Percentiles rank a stretch among this genome's conserved stretches.
Evolutionary conservation across 2,797 vertebrate species (phyloP).

Genomic region (Cryptoprocta ferox): DNA sequence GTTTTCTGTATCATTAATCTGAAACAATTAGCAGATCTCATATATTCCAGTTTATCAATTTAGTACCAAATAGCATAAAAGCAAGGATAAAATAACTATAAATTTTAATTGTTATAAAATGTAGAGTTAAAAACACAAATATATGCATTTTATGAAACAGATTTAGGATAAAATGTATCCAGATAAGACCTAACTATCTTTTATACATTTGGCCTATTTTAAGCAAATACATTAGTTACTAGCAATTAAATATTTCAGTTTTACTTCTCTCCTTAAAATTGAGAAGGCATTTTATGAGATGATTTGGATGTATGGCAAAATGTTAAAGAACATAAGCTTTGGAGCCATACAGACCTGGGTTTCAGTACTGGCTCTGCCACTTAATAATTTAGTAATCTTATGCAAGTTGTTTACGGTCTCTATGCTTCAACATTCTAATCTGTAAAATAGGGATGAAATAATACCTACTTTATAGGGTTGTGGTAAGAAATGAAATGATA

Average conservation of each 20-base stretch:
- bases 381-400: slow-evolving; percentile 60
- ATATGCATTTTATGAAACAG: slow-evolving; percentile 30
- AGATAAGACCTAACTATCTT: neutral
- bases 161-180: slow-evolving; percentile 43
- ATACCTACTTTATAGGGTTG: slow-evolving; percentile 29
- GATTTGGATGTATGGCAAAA: slow-evolving; percentile 41
- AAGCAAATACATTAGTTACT: slow-evolving; percentile 40
- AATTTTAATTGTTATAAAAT: slow-evolving; percentile 32
- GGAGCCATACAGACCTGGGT: slow-evolving; percentile 41
- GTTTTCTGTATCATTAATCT: slow-evolving; percentile 31
- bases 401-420: slow-evolving; percentile 51
- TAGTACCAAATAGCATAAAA: slow-evolving; percentile 48
- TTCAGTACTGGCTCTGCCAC: slow-evolving; percentile 55
- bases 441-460: slow-evolving; percentile 58
- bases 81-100: slow-evolving; percentile 36
- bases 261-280: slow-evolving; percentile 52
- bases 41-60: slow-evolving; percentile 19
- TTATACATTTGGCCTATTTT: slow-evolving; percentile 38
- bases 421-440: slow-evolving; percentile 4
- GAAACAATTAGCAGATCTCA: slow-evolving; percentile 38
- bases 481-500: slow-evolving; percentile 54
- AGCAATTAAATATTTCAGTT: slow-evolving; percentile 43
- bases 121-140: slow-evolving; percentile 25
- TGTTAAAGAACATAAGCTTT: slow-evolving; percentile 33
- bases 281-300: slow-evolving; percentile 47